phyloP scores from a whole-genome alignment of 2,113 vertebrate species.

The Microtus richardsoni region DNA sequence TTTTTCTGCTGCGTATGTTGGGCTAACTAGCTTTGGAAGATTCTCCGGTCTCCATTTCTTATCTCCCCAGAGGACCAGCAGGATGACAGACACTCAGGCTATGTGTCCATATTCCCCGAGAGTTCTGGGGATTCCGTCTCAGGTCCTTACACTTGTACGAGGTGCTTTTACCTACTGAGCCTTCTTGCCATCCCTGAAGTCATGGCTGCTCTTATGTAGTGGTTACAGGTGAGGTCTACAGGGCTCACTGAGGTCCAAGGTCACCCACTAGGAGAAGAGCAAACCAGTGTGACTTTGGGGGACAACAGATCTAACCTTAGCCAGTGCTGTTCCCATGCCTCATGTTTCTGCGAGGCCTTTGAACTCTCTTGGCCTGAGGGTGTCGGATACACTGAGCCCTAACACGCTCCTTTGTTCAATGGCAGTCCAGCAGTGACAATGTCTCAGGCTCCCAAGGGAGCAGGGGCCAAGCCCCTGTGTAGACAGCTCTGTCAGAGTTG shows the following conservation, averaged over 20 bases:
- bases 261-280: neutral
- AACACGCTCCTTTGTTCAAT: neutral
- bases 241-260: neutral
- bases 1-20: neutral
- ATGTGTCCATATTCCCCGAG: no score
- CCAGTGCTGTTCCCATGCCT: neutral
- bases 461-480: accelerated
- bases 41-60: neutral
- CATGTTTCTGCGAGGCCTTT: neutral
- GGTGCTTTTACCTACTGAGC: neutral
- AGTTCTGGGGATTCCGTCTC: neutral
- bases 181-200: neutral
- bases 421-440: neutral
- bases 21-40: neutral
- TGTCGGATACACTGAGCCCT: neutral
- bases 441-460: neutral
- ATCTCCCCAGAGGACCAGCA: neutral
- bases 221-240: neutral
- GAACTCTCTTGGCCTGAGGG: neutral
- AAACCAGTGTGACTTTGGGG: neutral
- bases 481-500: neutral
- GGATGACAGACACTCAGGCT: neutral
- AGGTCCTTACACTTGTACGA: neutral
- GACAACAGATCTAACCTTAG: neutral
- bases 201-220: neutral